Conservation (phyloP, 1,140 invertebrate species). For the Cydia strobilella region DNA sequence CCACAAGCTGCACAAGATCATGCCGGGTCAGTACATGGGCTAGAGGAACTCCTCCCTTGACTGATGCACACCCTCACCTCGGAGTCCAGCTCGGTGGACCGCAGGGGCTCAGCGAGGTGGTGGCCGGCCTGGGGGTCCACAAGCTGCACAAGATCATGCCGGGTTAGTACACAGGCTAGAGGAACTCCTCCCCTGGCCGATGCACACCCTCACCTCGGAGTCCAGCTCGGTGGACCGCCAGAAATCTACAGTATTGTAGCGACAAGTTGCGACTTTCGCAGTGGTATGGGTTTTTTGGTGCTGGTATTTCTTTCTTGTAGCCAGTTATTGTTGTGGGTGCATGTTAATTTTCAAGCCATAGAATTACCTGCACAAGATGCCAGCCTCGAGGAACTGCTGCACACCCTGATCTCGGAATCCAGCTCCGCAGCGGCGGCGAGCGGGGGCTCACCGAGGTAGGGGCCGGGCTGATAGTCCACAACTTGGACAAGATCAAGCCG, state of each 20-base stretch:
- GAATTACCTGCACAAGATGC: no score
- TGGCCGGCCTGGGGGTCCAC: conserved; percentile 96
- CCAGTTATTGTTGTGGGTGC: no score
- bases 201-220: conserved; percentile 98
- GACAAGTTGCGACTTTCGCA: no score
- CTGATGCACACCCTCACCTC: conserved; percentile 99
- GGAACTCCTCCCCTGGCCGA: conserved; percentile 97
- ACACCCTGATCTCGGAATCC: conserved; percentile 97
- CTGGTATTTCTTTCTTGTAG: no score
- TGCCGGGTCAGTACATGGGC: conserved; percentile 84
- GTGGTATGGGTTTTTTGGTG: no score
- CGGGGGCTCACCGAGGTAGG: conserved; percentile 96
- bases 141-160: conserved; percentile 99
- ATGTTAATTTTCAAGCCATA: no score
- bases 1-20: conserved; percentile 96
- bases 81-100: conserved; percentile 96
- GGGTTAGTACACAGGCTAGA: conserved; percentile 72
- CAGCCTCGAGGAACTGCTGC: conserved; percentile 90
- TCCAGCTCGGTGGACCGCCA: conserved; percentile 93
- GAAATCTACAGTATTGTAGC: no score
- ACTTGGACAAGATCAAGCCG: no score
- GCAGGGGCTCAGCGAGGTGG: conserved; percentile 97
- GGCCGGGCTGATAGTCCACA: no score
- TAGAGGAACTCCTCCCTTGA: conserved; percentile 96
- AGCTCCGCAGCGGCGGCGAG: conserved; percentile 98